Base-by-base conservation (phyloP, 2,888 invertebrate species). In the Mystacides longicornis region DNA sequence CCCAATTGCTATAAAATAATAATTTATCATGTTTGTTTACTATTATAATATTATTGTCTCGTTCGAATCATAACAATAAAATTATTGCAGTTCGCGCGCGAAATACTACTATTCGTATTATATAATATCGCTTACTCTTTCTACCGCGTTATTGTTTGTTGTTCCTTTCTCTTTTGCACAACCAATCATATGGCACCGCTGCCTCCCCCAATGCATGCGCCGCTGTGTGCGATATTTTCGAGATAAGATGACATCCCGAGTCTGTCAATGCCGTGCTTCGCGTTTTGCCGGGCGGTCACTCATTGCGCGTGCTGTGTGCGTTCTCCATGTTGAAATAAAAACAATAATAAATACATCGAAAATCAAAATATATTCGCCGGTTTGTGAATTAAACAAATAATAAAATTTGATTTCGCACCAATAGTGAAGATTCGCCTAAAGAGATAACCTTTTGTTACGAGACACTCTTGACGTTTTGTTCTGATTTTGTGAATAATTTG, bases 191-290 rank as follows among this genome's bases (percentile, higher is more conserved):
- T 45, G 20, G 45, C 19, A 21, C 45, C 45, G 20, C 16, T 21
- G 20, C 19, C 45, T 45, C 45, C 45, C 45, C 45, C 45, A 19
- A 19, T 9, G 45, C 45, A 45, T 45, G 45, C 45, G 45, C 45
- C 20, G 20, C 21, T 20, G 20, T 11, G 5, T 43, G 20, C 21
- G 45, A 45, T 37, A 7, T n/a, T 37, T 37, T 45, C n/a, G n/a
- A n/a, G n/a, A 19, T 21, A 45, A 45, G 45, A 45, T 45, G 20
- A 45, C 45, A 45, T 45, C 45, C 3, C 45, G 3, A 19, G 45
- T 45, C 45, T 19, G 21, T 45, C 20, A 19, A 45, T 45, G 4
- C 20, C 45, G 45, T 45, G 18, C 7, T 3, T 2, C 45, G 45
- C 45, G 37, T 16, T 14, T 4, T 7, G 37, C 37, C 37, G 37